Percentiles rank a stretch among this genome's conserved stretches.
Conservation (phyloP, 2,888 invertebrate species). For the Diabrotica balteata region DNA sequence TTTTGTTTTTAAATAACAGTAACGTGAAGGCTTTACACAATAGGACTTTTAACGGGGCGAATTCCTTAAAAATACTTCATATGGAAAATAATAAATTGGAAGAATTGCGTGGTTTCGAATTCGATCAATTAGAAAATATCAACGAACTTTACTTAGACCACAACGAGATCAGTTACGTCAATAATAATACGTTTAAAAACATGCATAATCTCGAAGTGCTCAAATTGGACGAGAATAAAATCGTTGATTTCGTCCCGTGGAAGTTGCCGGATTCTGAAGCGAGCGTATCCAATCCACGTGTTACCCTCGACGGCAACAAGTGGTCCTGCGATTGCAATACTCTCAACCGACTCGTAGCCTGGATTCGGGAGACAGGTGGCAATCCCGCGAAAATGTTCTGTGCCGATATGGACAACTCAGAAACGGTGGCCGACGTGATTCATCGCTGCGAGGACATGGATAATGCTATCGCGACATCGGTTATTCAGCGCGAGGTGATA, state of each 20-base stretch:
- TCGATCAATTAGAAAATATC: slow-evolving; percentile 76
- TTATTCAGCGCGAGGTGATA: slow-evolving; percentile 62
- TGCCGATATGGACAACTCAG: slow-evolving; percentile 61
- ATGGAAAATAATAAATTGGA: slow-evolving; percentile 79
- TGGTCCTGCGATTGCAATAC: slow-evolving; percentile 86
- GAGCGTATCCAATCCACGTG: slow-evolving; percentile 66
- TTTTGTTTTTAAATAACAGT: slow-evolving; percentile 80
- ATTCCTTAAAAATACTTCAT: slow-evolving; percentile 75
- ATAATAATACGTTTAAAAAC: slow-evolving; percentile 78
- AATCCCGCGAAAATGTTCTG: slow-evolving; percentile 76
- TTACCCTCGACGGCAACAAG: slow-evolving; percentile 78
- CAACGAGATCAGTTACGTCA: slow-evolving; percentile 76
- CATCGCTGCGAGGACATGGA: slow-evolving; percentile 71
- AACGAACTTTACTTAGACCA: slow-evolving; percentile 79
- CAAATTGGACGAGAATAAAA: slow-evolving; percentile 78
- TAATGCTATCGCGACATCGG: slow-evolving; percentile 70
- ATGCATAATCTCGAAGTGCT: slow-evolving; percentile 76
- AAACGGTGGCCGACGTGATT: slow-evolving; percentile 64
- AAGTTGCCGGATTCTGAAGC: slow-evolving; percentile 67
- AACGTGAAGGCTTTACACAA: slow-evolving; percentile 79
- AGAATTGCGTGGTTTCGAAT: slow-evolving; percentile 77
- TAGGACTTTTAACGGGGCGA: slow-evolving; percentile 82
- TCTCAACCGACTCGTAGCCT: slow-evolving; percentile 72
- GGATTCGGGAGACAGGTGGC: slow-evolving; percentile 73
- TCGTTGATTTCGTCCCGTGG: slow-evolving; percentile 76